These are phyloP conservation scores for Hoplodrina blanda DNA, from an alignment of 2,888 invertebrate genomes.

Conservation along the genomic window DNA sequence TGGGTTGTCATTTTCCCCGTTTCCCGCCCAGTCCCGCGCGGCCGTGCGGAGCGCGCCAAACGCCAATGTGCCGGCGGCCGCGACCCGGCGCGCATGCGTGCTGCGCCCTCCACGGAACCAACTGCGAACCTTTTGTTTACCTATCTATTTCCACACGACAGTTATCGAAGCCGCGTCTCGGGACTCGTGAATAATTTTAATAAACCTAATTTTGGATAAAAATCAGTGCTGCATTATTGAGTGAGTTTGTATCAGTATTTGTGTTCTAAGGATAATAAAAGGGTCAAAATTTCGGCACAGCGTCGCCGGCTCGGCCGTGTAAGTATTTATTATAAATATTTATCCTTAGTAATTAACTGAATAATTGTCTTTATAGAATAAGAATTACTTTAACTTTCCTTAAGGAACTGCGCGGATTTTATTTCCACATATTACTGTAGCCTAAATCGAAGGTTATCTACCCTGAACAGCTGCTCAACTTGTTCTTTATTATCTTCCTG, in stretches of 20 bases:
- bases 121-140: conserved; percentile 63
- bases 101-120: neutral
- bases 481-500: neutral
- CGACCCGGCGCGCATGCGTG: conserved; percentile 72
- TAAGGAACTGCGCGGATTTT: no score
- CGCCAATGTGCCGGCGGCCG: conserved; percentile 60
- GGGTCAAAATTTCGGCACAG: conserved; percentile 2
- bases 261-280: conserved; percentile 33
- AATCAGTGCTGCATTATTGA: conserved; percentile 26
- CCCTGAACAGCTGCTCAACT: conserved; percentile 2
- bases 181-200: conserved; percentile 30
- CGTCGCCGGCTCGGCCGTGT: conserved; percentile 31
- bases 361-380: no score
- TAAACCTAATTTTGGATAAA: conserved; percentile 30
- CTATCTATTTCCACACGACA: conserved; percentile 41
- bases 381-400: no score
- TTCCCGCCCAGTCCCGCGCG: conserved; percentile 25
- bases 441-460: neutral
- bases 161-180: conserved; percentile 38
- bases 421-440: neutral
- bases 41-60: neutral
- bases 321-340: conserved; percentile 25
- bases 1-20: conserved; percentile 3
- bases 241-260: conserved; percentile 25
- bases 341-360: no score